Evolutionary conservation across 37 sponge, comb jelly and placozoan genomes (phyloP).

Genomic region (Aplysina aerophoba): DNA sequence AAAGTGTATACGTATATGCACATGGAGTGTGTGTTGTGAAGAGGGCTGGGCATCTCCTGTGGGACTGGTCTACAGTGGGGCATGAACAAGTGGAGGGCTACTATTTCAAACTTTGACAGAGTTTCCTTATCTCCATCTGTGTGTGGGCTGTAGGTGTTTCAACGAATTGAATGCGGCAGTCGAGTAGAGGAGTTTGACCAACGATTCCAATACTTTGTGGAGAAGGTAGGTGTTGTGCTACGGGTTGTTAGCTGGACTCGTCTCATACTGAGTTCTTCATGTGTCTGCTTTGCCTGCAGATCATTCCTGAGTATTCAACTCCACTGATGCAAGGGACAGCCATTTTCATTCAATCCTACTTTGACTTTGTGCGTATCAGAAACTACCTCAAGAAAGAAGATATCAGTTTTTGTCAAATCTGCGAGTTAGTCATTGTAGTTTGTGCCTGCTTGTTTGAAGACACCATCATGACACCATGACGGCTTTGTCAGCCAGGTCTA

Average conservation of each 20-base stretch:
- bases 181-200: slow-evolving; percentile 61
- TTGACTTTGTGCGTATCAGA: slow-evolving; percentile 92
- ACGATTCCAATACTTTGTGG: slow-evolving; percentile 75
- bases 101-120: too few relatives aligned
- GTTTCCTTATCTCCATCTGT: neutral
- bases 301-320: slow-evolving; percentile 73
- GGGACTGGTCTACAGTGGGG: too few relatives aligned
- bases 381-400: slow-evolving; percentile 88
- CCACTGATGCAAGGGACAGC: slow-evolving; percentile 61
- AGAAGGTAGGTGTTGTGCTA: slow-evolving; percentile 47
- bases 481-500: too few relatives aligned
- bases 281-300: slow-evolving; percentile 25
- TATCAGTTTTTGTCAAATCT: slow-evolving; percentile 61
- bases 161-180: slow-evolving; percentile 46
- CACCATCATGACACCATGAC: too few relatives aligned
- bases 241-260: neutral
- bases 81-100: too few relatives aligned
- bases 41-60: too few relatives aligned
- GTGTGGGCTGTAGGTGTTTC: slow-evolving; percentile 49
- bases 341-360: slow-evolving; percentile 90
- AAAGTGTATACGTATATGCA: slow-evolving; percentile 9
- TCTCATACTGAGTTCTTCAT: neutral
- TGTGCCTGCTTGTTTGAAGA: too few relatives aligned
- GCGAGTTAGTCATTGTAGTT: slow-evolving; percentile 63
- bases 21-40: too few relatives aligned